A percentile compares a stretch with the other conserved stretches of the same genome.
phyloP scores from a whole-genome alignment of 2,797 vertebrate genomes.

The Poeciliopsis turneri region DNA sequence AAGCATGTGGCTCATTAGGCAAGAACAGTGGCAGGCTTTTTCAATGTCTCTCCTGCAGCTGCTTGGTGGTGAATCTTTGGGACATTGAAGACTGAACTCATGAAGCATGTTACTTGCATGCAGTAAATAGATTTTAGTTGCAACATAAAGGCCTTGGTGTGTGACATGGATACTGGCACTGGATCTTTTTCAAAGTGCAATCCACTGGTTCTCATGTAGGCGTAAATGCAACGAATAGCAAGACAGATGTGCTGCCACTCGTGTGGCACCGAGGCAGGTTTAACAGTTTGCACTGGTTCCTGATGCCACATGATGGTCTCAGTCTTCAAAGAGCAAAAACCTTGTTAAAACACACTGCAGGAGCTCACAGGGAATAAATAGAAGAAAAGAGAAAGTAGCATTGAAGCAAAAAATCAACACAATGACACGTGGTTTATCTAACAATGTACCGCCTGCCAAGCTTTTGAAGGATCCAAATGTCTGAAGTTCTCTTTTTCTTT shows the following conservation, averaged over 20 bases:
- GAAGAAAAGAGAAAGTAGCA: constrained; percentile 44
- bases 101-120: too few relatives aligned
- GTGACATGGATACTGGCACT: background rate
- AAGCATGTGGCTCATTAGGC: background rate
- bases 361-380: constrained; percentile 72
- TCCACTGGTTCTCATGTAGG: background rate
- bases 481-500: constrained; percentile 54
- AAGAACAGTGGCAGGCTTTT: background rate
- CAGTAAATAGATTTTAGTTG: background rate
- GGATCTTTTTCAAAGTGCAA: background rate
- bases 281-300: constrained; percentile 19
- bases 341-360: constrained; percentile 75
- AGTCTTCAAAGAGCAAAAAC: constrained; percentile 72
- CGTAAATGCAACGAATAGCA: background rate
- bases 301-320: constrained; percentile 67
- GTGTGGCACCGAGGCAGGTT: constrained; percentile 23
- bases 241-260: background rate
- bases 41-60: background rate
- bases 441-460: constrained; percentile 76
- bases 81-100: too few relatives aligned
- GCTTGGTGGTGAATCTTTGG: background rate
- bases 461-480: constrained; percentile 82
- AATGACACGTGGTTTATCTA: constrained; percentile 78
- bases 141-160: background rate
- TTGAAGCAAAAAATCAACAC: constrained; percentile 66